Conservation (phyloP, 23 tunicate genomes). For the Corella eumyota region DNA sequence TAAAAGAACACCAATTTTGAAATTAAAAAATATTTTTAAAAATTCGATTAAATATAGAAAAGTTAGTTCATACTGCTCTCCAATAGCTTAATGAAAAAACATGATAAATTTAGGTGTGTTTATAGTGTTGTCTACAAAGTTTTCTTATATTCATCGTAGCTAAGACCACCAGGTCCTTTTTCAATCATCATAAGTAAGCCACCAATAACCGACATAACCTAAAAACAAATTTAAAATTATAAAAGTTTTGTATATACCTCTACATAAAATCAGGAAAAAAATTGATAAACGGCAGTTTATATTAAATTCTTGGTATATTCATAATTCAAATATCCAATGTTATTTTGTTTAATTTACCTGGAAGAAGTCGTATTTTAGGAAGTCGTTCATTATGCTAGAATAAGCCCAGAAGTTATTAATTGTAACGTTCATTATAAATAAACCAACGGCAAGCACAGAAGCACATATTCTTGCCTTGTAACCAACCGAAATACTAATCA, state of each 20-base stretch:
- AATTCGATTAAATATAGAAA: too few relatives aligned
- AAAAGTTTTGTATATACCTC: neutral
- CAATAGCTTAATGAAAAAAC: too few relatives aligned
- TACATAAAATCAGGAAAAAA: neutral
- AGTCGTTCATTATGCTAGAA: conserved; percentile 88
- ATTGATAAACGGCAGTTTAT: neutral
- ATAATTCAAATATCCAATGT: neutral
- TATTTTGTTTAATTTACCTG: conserved; percentile 27
- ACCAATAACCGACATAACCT: conserved; percentile 87
- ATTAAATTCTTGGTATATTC: neutral
- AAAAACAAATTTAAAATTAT: conserved; percentile 12
- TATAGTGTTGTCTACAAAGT: too few relatives aligned
- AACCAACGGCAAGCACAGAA: conserved; percentile 65
- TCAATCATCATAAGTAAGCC: conserved; percentile 70
- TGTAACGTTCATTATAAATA: conserved; percentile 49
- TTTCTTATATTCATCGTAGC: conserved; percentile 83
- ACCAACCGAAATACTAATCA: conserved; percentile 71
- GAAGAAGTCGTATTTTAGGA: conserved; percentile 98
- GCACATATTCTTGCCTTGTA: conserved; percentile 75
- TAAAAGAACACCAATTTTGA: too few relatives aligned
- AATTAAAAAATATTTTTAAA: too few relatives aligned
- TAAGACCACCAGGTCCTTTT: conserved; percentile 78
- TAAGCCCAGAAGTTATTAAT: conserved; percentile 89
- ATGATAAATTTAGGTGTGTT: too few relatives aligned
- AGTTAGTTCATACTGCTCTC: too few relatives aligned